Base-by-base conservation (phyloP, 2,797 vertebrate genomes). In the Phrynocephalus guinanensis region DNA sequence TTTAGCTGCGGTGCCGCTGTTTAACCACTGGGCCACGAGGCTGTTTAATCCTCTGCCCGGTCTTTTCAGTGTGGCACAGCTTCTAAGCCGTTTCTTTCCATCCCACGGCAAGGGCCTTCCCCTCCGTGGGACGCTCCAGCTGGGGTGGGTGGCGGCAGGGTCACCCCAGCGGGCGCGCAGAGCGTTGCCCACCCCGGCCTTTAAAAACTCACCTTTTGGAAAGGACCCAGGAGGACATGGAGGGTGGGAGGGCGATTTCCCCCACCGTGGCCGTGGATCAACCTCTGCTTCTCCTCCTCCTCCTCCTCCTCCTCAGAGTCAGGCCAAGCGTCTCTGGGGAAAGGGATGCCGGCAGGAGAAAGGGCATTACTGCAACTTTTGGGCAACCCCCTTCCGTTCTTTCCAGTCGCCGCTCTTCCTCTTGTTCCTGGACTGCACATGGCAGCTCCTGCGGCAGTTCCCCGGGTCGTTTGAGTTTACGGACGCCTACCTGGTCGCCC, bases 361-460 rank as follows among this genome's bases (percentile, higher is more conserved):
- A 18, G 44, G 0, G 75, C 52, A 15, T 33, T 28, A 3, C 18
- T 20, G 67, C 66, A 52, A 8, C 76, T 16, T 16, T 38, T 2
- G 48, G 33, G 94, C 98, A 97, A 97, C 1, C 97, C 98, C 63
- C 6, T n/a, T 75, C 16, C 9, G 48, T 20, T 66, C 10, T 33
- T 4, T 52, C 30, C 95, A 99, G 99, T 97, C 98, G 1, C 98
- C 98, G 0, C 97, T 99, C 88, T 99, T 99, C 93, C 96, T 98
- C 92, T 97, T 99, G 1, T 99, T 99, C 95, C 97, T 99, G 91
- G 98, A 99, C 89, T 99, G 98, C 13, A 95, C 98, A 2, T 99
- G 99, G 98, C 98, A 99, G 95, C 96, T 99, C 82, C 94, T 98
- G 93, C 96, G 96, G 79, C 98, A 99, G 90, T 98, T 97, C 92